Evolutionary conservation across 1,140 invertebrate genomes (phyloP).

Genomic region (Ericerus pela): DNA sequence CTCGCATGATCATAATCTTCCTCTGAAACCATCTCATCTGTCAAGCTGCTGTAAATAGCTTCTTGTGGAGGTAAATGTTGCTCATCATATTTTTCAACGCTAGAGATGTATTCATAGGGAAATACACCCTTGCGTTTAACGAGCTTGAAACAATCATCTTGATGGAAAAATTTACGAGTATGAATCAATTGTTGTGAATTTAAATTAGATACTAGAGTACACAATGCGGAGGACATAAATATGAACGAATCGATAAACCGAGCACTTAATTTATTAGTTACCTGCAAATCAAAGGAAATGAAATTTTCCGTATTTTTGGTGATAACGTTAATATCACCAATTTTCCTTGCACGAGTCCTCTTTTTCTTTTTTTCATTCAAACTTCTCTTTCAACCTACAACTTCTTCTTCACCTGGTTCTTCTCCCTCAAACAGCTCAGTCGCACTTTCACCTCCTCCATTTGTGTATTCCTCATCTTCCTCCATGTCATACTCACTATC

Average conservation of each 20-base stretch:
- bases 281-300: neutral
- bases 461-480: no score
- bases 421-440: neutral
- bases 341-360: no score
- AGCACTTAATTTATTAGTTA: neutral
- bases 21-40: constrained; percentile 23
- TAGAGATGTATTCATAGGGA: constrained; percentile 24
- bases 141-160: constrained; percentile 15
- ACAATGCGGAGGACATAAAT: constrained; percentile 19
- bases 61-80: constrained; percentile 25
- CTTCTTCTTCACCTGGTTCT: neutral
- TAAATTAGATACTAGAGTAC: constrained; percentile 18
- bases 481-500: no score
- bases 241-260: constrained; percentile 21
- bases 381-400: neutral
- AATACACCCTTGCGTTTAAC: constrained; percentile 25
- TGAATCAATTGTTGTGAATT: neutral
- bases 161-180: neutral
- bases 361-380: no score
- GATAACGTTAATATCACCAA: no score
- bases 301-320: neutral
- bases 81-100: constrained; percentile 25
- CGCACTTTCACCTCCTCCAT: neutral
- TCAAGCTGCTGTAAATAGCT: constrained; percentile 30
- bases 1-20: constrained; percentile 30